These are phyloP conservation scores for Ammodytes dubius DNA, from an alignment of 2,113 vertebrate species.

Conservation along the genomic window DNA sequence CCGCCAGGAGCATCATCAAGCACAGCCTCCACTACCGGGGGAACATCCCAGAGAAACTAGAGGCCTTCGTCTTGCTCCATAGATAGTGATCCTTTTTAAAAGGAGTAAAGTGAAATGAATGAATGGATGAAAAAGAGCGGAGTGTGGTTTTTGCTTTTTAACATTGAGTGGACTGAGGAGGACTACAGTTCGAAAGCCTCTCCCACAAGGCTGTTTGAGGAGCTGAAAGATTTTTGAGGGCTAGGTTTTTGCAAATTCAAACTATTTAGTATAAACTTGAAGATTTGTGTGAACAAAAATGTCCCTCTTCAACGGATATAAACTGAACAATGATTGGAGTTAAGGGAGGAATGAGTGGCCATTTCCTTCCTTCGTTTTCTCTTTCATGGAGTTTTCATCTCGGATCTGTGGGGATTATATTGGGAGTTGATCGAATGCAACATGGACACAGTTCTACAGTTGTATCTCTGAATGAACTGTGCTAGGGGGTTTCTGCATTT, in stretches of 20 bases:
- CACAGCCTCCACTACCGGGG: constrained; percentile 91
- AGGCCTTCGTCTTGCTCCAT: constrained; percentile 96
- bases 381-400: constrained; percentile 17
- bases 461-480: constrained; percentile 67
- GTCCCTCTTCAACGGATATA: constrained; percentile 31
- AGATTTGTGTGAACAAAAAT: constrained; percentile 37
- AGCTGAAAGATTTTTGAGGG: constrained; percentile 31
- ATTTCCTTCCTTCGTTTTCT: constrained; percentile 22
- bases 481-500: constrained; percentile 66
- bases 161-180: constrained; percentile 13
- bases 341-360: constrained; percentile 1
- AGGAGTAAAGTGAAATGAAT: neutral
- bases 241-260: constrained; percentile 40
- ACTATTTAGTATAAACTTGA: constrained; percentile 33
- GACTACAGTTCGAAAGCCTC: constrained; percentile 9
- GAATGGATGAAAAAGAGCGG: neutral
- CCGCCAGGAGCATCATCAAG: constrained; percentile 94
- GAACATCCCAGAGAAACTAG: constrained; percentile 95
- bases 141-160: neutral
- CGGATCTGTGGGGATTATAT: constrained; percentile 54
- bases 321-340: constrained; percentile 26
- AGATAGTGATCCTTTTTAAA: constrained; percentile 89
- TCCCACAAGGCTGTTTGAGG: constrained; percentile 29
- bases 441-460: constrained; percentile 56
- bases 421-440: constrained; percentile 56